Evolutionary conservation across 2,797 vertebrate species (phyloP).

Genomic region (Heteromormyrus szaboi): DNA sequence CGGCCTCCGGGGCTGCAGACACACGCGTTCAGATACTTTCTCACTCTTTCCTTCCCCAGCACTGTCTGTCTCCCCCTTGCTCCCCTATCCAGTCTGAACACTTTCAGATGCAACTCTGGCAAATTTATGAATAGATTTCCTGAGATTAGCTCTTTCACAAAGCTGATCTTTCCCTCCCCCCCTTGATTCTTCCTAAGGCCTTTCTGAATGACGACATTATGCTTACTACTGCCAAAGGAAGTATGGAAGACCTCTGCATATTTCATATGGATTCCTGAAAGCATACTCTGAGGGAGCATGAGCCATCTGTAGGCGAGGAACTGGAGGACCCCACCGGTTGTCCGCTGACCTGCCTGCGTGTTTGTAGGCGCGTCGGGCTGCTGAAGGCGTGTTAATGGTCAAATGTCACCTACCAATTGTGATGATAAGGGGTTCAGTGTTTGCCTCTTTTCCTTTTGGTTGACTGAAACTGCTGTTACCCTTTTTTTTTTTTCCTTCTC

Average conservation of each 20-base stretch:
- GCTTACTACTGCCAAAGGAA: background rate
- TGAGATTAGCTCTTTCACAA: background rate
- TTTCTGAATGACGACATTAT: background rate
- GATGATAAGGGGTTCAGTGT: background rate
- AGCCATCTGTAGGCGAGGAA: background rate
- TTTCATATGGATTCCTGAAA: background rate
- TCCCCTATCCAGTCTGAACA: background rate
- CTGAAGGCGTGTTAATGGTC: background rate
- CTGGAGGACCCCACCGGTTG: background rate
- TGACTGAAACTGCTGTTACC: background rate
- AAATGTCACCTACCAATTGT: background rate
- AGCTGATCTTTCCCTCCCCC: background rate
- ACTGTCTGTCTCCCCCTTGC: background rate
- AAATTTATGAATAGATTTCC: background rate
- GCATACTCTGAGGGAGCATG: background rate
- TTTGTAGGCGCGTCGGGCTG: background rate
- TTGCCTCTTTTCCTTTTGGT: background rate
- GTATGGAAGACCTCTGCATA: background rate
- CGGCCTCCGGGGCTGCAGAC: background rate
- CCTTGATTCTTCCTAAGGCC: background rate
- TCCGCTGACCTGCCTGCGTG: background rate
- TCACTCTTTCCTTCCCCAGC: background rate
- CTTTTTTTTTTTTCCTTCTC: background rate
- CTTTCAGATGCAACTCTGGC: background rate
- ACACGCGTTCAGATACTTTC: slow-evolving; percentile 15